A percentile compares a stretch with the other conserved stretches of the same genome.
Evolutionary conservation across 1,140 invertebrate species (phyloP).

Genomic region (Drosophila virilis): DNA sequence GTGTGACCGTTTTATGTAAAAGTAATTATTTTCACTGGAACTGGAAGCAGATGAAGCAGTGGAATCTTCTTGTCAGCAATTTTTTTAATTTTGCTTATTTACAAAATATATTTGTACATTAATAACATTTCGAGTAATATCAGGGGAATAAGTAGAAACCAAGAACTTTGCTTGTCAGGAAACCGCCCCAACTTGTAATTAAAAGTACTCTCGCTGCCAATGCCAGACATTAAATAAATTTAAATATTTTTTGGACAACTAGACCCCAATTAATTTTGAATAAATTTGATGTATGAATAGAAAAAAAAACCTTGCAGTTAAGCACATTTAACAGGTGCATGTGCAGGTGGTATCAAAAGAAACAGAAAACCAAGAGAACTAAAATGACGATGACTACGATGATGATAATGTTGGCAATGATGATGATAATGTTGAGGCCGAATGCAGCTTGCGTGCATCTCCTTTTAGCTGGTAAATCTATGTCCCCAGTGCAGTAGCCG

Average conservation of each 20-base stretch:
- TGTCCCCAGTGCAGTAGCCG: slow-evolving; percentile 38
- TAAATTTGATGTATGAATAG: slow-evolving; percentile 4
- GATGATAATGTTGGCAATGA: slow-evolving; percentile 44
- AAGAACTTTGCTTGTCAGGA: too few relatives aligned
- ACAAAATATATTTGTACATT: too few relatives aligned
- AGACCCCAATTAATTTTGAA: slow-evolving; percentile 21
- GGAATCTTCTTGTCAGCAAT: too few relatives aligned
- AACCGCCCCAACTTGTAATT: background rate
- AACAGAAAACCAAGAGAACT: background rate
- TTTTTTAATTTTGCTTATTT: too few relatives aligned
- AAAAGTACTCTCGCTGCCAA: background rate
- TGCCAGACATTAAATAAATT: background rate
- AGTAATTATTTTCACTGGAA: too few relatives aligned
- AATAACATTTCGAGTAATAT: too few relatives aligned
- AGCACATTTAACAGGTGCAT: slow-evolving; percentile 24
- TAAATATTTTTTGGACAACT: background rate
- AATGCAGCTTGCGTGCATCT: slow-evolving; percentile 64
- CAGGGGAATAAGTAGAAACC: too few relatives aligned
- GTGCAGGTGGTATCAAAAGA: slow-evolving; percentile 19
- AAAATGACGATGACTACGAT: slow-evolving; percentile 23
- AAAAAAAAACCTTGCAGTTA: background rate
- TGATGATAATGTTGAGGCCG: slow-evolving; percentile 28
- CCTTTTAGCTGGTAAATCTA: background rate
- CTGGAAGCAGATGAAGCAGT: too few relatives aligned
- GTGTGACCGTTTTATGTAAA: too few relatives aligned